Percentiles rank a stretch among this genome's conserved stretches.
Conservation (phyloP, 2,113 vertebrate species). For the Sinocyclocheilus grahami region DNA sequence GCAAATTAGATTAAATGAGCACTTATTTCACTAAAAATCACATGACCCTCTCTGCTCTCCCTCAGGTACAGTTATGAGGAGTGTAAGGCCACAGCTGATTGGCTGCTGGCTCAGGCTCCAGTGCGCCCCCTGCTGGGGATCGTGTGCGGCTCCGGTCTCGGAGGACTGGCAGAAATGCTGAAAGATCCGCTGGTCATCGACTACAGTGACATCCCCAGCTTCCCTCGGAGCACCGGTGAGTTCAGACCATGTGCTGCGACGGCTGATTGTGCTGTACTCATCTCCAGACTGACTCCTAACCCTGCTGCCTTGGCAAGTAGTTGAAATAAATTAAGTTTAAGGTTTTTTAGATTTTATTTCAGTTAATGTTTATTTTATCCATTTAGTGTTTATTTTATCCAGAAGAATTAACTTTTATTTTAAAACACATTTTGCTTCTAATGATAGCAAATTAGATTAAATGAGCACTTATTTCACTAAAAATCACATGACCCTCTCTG, state of each 20-base stretch:
- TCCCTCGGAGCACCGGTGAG: slow-evolving; percentile 80
- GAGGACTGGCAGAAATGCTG: slow-evolving; percentile 78
- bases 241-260: neutral
- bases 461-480: neutral
- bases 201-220: slow-evolving; percentile 86
- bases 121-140: slow-evolving; percentile 81
- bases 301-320: no score
- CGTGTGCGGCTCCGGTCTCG: slow-evolving; percentile 87
- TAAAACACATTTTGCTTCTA: neutral
- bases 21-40: no score
- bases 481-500: neutral
- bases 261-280: no score
- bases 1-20: neutral
- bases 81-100: slow-evolving; percentile 76
- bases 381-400: no score
- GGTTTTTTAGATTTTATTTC: no score
- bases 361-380: no score
- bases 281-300: no score
- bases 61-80: slow-evolving; percentile 77
- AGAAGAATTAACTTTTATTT: no score
- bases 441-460: neutral
- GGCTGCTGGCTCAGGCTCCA: slow-evolving; percentile 75
- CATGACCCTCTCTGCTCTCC: neutral
- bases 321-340: no score
- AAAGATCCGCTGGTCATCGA: slow-evolving; percentile 76